Evolutionary conservation across 2,888 invertebrate species (phyloP), one percentile per base, ranked within the genome.

Genomic region (Melinopterus prodromus): DNA sequence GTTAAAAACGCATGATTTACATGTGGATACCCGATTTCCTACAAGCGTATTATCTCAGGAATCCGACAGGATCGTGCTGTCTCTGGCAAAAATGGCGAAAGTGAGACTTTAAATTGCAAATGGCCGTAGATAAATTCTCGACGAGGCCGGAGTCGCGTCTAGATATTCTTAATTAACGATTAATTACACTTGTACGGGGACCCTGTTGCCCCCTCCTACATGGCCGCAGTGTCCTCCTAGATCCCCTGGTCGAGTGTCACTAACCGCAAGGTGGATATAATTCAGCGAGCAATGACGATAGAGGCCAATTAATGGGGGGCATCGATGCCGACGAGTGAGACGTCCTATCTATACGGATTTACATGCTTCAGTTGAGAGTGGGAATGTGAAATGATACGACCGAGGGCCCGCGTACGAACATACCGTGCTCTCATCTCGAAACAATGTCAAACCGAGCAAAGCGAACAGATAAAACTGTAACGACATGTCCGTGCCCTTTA

Each of bases 121-220:
- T 74, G 74, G 74, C 74, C 36, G 74, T 26, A 74, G 74, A 74
- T 74, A 74, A 74, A 74, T 74, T 74, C 74, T 74, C n/a, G 36
- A 36, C n/a, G 36, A 37, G 37, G 36, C 36, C 74, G 36, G 26
- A 35, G 36, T 74, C 74, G 74, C 74, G 74, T 35, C 74, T 12
- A 74, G 74, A 74, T 74, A 74, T 74, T 74, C 74, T 74, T 74
- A 74, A 74, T 74, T 74, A 74, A 37, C 74, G 74, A 74, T 74
- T 74, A 74, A 74, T 74, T 74, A 74, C 74, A 74, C 74, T n/a
- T 36, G 74, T 74, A 36, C 74, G 71, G 35, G 26, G 71, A 26
- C 71, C 26, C 16, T 35, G 74, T 74, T 37, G 26, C 37, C 74
- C 35, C 74, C 26, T 16, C 37, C 74, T 36, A n/a, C 12, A 6